phyloP scores from a whole-genome alignment of 2,113 vertebrate species.

The Lophius piscatorius region DNA sequence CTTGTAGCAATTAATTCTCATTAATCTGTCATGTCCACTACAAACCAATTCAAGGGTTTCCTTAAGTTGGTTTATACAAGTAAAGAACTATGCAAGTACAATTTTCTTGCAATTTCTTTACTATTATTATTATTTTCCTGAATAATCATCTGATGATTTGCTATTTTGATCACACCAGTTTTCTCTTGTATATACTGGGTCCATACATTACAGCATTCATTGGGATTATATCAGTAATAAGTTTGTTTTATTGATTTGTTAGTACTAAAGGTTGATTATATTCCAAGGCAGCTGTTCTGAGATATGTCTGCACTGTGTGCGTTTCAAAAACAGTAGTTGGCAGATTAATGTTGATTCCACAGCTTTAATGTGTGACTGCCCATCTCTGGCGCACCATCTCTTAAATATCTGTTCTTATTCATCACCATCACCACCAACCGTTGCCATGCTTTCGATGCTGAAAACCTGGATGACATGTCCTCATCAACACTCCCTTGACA shows the following conservation, averaged over 20 bases:
- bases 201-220: constrained; percentile 3
- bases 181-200: too few relatives aligned
- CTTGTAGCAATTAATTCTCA: too few relatives aligned
- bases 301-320: constrained; percentile 16
- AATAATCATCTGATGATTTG: too few relatives aligned
- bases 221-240: background rate
- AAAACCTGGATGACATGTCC: constrained; percentile 50
- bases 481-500: constrained; percentile 48
- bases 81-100: too few relatives aligned
- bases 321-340: constrained; percentile 26
- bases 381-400: constrained; percentile 13
- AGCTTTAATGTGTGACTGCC: constrained; percentile 22
- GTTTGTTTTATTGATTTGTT: background rate
- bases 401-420: constrained; percentile 14
- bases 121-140: too few relatives aligned
- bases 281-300: background rate
- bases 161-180: too few relatives aligned
- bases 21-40: background rate
- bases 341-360: constrained; percentile 15
- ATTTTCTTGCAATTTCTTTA: too few relatives aligned
- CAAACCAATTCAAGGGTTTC: background rate
- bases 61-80: too few relatives aligned
- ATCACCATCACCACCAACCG: constrained; percentile 4
- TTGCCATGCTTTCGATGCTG: constrained; percentile 57
- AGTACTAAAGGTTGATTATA: background rate